Conservation (phyloP, 2,888 invertebrate genomes). For the Gastrophysa polygoni region DNA sequence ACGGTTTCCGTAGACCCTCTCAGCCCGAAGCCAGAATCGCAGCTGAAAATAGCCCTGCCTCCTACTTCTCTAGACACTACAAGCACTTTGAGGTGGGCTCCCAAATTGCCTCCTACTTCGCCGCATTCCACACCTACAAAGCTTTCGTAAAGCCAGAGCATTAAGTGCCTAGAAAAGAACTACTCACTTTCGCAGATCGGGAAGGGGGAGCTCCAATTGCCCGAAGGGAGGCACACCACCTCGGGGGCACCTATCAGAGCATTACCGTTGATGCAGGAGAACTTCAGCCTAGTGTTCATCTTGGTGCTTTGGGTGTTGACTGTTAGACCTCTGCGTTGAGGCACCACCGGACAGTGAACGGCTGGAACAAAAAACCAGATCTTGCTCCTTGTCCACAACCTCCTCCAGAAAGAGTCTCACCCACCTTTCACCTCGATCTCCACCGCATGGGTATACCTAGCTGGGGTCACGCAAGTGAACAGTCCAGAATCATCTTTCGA, state of each 20-base stretch:
- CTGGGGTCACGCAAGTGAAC: slow-evolving; percentile 86
- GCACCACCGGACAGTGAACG: slow-evolving; percentile 79
- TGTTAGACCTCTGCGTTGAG: slow-evolving; percentile 74
- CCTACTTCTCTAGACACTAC: slow-evolving; percentile 81
- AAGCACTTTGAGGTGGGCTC: slow-evolving; percentile 71
- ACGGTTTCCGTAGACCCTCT: slow-evolving; percentile 76
- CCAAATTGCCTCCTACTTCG: slow-evolving; percentile 65
- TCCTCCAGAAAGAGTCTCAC: background rate
- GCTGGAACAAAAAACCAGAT: slow-evolving; percentile 55
- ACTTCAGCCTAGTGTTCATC: slow-evolving; percentile 74
- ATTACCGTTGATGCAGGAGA: slow-evolving; percentile 81
- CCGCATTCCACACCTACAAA: slow-evolving; percentile 77
- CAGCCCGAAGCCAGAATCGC: slow-evolving; percentile 77
- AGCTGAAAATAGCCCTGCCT: slow-evolving; percentile 80
- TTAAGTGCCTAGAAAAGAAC: background rate
- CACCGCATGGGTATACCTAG: slow-evolving; percentile 79
- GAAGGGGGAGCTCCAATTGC: slow-evolving; percentile 83
- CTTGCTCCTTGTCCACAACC: background rate
- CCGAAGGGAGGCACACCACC: slow-evolving; percentile 78
- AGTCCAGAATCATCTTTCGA: slow-evolving; percentile 82
- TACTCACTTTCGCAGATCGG: slow-evolving; percentile 82
- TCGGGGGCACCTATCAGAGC: slow-evolving; percentile 78
- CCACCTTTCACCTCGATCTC: slow-evolving; percentile 80
- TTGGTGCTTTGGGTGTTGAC: slow-evolving; percentile 74
- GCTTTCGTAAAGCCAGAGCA: slow-evolving; percentile 1